A percentile compares a stretch with the other conserved stretches of the same genome.
phyloP scores from a whole-genome alignment of 2,888 invertebrate genomes.

The Acanthosoma haemorrhoidale region DNA sequence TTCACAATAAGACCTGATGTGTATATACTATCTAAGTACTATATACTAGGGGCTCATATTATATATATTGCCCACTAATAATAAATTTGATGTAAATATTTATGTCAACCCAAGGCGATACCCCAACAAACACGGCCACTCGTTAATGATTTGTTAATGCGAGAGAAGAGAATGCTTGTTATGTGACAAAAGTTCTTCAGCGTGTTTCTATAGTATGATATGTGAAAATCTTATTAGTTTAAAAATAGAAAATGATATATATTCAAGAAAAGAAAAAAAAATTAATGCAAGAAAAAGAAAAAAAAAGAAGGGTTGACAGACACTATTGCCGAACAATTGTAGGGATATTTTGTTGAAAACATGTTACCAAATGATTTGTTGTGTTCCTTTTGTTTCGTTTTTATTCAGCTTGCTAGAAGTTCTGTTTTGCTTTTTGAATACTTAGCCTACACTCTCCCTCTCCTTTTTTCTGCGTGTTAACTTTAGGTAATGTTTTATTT shows the following conservation, averaged over 20 bases:
- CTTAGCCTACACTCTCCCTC: not conserved
- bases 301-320: not conserved
- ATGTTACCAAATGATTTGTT: constrained; percentile 34
- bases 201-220: constrained; percentile 6
- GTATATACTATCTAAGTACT: no score
- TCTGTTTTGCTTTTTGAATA: constrained; percentile 1
- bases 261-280: not conserved
- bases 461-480: not conserved
- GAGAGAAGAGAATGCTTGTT: no score
- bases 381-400: constrained; percentile 31
- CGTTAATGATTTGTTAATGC: no score
- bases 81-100: not conserved
- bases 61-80: not conserved
- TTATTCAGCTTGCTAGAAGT: constrained; percentile 1
- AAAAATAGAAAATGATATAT: not conserved
- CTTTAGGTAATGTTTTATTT: not conserved
- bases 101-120: no score
- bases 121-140: no score
- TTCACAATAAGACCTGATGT: not conserved
- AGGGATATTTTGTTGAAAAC: constrained; percentile 13
- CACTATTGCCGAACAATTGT: constrained; percentile 17
- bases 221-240: not conserved
- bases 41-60: no score
- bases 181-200: constrained; percentile 1
- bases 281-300: not conserved